Conservation (phyloP, 2,888 invertebrate species). For the Mantis religiosa region DNA sequence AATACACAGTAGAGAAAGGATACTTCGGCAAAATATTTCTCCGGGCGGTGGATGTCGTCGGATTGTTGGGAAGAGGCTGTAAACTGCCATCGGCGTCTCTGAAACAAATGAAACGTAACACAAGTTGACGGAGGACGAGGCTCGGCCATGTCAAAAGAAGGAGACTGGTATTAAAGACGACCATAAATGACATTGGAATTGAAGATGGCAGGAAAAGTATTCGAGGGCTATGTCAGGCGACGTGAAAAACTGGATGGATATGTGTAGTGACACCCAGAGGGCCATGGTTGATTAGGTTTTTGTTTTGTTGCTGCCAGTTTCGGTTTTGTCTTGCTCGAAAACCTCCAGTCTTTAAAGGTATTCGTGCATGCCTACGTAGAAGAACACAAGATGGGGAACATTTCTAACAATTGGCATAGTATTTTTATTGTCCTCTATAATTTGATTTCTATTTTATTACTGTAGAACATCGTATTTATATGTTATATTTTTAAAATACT, state of each 20-base stretch:
- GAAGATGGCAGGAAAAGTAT: not conserved
- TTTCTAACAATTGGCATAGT: too few species aligned
- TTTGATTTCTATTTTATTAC: too few species aligned
- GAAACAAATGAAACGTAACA: not conserved
- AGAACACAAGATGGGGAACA: too few species aligned
- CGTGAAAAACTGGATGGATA: not conserved
- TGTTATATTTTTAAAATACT: too few species aligned
- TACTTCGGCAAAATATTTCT: not conserved
- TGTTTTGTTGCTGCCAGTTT: not conserved
- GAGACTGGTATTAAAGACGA: not conserved
- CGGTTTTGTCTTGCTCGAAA: not conserved
- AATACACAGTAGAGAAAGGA: not conserved
- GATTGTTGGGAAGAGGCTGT: not conserved
- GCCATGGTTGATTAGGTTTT: not conserved
- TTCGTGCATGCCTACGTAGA: not conserved
- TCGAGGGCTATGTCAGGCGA: not conserved
- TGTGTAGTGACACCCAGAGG: not conserved
- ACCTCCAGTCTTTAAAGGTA: not conserved
- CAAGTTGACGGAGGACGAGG: not conserved
- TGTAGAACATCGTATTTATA: too few species aligned
- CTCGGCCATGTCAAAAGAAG: not conserved
- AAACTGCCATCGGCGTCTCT: not conserved
- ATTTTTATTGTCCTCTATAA: too few species aligned
- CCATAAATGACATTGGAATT: not conserved
- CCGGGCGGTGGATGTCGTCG: not conserved